Conservation (phyloP, 2,888 invertebrate genomes). For the Campopleginae sp. region DNA sequence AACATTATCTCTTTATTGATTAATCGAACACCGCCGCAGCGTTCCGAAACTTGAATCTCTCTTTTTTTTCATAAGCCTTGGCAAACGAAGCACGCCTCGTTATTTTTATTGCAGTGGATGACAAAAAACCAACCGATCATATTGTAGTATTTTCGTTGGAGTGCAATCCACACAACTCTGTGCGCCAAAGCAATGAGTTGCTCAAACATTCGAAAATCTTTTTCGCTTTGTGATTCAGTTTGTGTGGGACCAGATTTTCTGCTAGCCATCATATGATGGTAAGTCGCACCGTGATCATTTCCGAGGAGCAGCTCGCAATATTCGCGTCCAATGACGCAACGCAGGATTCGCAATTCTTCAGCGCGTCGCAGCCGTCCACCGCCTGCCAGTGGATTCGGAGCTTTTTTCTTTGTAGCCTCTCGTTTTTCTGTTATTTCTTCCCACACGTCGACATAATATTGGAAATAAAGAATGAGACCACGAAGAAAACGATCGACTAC, state of each 20-base stretch:
- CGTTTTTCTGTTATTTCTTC: slow-evolving; percentile 86
- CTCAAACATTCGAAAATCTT: slow-evolving; percentile 87
- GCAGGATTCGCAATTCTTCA: slow-evolving; percentile 86
- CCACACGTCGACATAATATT: slow-evolving; percentile 88
- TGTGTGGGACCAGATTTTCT: slow-evolving; percentile 84
- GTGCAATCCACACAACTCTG: slow-evolving; percentile 88
- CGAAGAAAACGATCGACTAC: slow-evolving; percentile 88
- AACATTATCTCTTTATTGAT: slow-evolving; percentile 58
- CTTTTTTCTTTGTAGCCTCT: slow-evolving; percentile 82
- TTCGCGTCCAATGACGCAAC: slow-evolving; percentile 87
- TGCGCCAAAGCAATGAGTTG: slow-evolving; percentile 86
- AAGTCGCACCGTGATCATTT: slow-evolving; percentile 76
- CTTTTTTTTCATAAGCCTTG: not conserved
- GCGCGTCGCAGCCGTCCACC: slow-evolving; percentile 75
- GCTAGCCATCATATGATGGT: slow-evolving; percentile 86
- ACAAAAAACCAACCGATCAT: slow-evolving; percentile 86
- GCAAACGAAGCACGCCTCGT: not conserved
- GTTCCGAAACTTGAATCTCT: not conserved
- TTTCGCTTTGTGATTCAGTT: slow-evolving; percentile 86
- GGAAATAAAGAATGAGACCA: slow-evolving; percentile 87
- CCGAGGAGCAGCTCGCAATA: slow-evolving; percentile 87
- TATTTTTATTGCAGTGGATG: not conserved
- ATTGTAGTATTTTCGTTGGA: slow-evolving; percentile 86
- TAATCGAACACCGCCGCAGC: not conserved
- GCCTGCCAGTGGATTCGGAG: slow-evolving; percentile 78